Conservation (phyloP, 2,888 invertebrate genomes). For the Cheiracanthium punctorium region DNA sequence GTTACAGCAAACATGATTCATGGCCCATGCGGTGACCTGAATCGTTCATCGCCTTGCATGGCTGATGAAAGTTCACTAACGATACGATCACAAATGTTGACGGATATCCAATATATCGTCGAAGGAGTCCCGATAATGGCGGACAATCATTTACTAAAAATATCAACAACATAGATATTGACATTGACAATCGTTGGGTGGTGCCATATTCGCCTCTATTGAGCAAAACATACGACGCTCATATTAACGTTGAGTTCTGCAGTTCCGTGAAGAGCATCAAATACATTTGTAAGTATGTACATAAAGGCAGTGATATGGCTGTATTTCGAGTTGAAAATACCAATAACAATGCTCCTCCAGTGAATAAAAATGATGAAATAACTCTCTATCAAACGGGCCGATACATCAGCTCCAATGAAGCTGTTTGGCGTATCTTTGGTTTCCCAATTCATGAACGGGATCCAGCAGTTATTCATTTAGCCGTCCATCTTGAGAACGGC, state of each 20-base stretch:
- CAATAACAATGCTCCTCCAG: too few species aligned
- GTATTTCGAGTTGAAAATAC: too few species aligned
- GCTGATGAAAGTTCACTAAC: constrained; percentile 7
- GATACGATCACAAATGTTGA: constrained; percentile 35
- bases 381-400: background rate
- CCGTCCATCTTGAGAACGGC: constrained; percentile 45
- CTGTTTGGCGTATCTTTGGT: constrained; percentile 37
- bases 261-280: constrained; percentile 5
- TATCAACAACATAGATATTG: background rate
- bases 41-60: constrained; percentile 27
- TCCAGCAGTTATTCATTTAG: constrained; percentile 34
- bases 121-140: constrained; percentile 33
- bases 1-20: background rate
- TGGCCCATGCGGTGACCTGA: background rate
- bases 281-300: constrained; percentile 27
- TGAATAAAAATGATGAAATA: too few species aligned
- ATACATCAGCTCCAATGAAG: constrained; percentile 37
- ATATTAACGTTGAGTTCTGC: constrained; percentile 23
- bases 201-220: background rate
- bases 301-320: constrained; percentile 5
- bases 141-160: constrained; percentile 28
- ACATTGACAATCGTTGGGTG: constrained; percentile 5
- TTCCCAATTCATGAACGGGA: constrained; percentile 36
- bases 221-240: constrained; percentile 1
- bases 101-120: constrained; percentile 42